A percentile compares a stretch with the other conserved stretches of the same genome.
Evolutionary conservation across 2,113 vertebrate genomes (phyloP).

Genomic region (Lamprologus speciosus): DNA sequence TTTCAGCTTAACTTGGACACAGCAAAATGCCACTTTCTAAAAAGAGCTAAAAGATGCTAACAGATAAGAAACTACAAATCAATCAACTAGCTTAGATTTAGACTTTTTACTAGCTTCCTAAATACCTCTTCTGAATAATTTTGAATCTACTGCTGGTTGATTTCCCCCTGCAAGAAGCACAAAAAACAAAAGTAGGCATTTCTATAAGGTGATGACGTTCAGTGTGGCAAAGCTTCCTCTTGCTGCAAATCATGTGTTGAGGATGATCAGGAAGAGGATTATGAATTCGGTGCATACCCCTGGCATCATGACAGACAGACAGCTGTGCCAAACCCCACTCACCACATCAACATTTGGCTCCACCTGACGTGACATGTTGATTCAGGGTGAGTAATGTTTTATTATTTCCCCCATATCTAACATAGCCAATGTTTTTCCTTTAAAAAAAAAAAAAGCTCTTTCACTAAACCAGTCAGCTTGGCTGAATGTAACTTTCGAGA

Average conservation of each 20-base stretch:
- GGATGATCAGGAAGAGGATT: background rate
- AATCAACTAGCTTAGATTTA: background rate
- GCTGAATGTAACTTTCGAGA: background rate
- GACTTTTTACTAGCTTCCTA: background rate
- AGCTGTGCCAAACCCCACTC: slow-evolving; percentile 5
- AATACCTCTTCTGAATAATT: slow-evolving; percentile 17
- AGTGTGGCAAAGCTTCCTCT: background rate
- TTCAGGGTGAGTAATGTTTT: slow-evolving; percentile 27
- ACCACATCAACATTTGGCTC: slow-evolving; percentile 9
- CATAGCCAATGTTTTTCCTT: background rate
- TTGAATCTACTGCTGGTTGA: background rate
- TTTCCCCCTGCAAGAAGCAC: background rate
- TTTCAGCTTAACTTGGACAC: background rate
- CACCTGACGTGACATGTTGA: slow-evolving; percentile 30
- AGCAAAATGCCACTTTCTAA: background rate
- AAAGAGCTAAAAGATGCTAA: background rate
- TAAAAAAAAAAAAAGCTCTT: background rate
- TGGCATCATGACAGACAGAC: background rate
- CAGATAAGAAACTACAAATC: background rate
- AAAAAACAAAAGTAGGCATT: background rate
- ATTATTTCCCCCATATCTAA: background rate
- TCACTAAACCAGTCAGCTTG: background rate
- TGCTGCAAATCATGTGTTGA: background rate
- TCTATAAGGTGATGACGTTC: background rate
- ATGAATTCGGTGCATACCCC: background rate